Conservation (phyloP, 2,113 vertebrate genomes). For the Periophthalmodon schlosseri region DNA sequence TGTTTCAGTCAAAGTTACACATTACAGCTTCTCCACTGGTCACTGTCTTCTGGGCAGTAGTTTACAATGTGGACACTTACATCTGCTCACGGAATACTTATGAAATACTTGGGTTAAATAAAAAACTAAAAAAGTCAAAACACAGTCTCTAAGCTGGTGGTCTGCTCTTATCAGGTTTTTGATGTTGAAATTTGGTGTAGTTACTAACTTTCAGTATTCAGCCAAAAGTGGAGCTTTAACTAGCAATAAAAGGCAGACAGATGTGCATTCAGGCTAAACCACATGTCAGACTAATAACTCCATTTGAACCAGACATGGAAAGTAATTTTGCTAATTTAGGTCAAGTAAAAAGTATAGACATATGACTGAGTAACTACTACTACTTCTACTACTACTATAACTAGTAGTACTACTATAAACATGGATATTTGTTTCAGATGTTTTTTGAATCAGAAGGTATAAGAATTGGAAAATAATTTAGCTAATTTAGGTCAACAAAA, state of each 20-base stretch:
- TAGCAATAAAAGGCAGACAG: background rate
- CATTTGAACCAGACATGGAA: no score
- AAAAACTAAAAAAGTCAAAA: background rate
- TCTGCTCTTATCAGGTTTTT: background rate
- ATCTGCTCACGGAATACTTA: background rate
- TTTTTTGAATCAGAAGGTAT: no score
- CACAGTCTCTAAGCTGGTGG: background rate
- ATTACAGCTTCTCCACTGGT: background rate
- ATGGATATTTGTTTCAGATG: no score
- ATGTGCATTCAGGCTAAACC: background rate
- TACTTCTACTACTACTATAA: no score
- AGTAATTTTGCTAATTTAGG: no score
- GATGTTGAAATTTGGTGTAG: background rate
- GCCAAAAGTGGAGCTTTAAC: constrained; percentile 1
- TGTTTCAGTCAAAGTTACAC: constrained; percentile 48
- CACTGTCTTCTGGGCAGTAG: background rate
- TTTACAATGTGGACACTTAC: background rate
- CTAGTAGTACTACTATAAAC: no score
- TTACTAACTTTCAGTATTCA: constrained; percentile 2
- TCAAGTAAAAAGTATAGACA: no score
- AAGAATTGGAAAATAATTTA: no score
- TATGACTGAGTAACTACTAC: no score
- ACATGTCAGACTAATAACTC: background rate
- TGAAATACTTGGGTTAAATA: background rate
- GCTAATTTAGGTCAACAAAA: no score